Evolutionary conservation across 2,888 invertebrate genomes (phyloP).

Genomic region (Pristionchus arcanus): DNA sequence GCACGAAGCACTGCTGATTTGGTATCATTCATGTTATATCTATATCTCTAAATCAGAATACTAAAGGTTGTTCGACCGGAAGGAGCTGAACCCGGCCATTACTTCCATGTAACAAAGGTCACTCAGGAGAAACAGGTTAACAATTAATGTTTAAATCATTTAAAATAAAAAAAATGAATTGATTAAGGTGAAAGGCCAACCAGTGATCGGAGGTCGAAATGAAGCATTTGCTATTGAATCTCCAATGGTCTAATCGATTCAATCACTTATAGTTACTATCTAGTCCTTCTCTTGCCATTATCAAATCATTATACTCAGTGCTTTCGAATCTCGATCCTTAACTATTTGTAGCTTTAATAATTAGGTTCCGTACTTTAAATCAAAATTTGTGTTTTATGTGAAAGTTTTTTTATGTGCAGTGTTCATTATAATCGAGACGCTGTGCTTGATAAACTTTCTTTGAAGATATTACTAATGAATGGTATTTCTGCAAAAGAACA

Average conservation of each 20-base stretch:
- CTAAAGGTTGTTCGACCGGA: slow-evolving; percentile 87
- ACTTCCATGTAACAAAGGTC: slow-evolving; percentile 78
- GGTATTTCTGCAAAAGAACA: not conserved
- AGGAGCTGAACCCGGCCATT: slow-evolving; percentile 75
- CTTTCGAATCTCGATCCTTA: slow-evolving; percentile 31
- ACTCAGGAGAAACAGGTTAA: slow-evolving; percentile 76
- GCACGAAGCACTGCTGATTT: slow-evolving; percentile 79
- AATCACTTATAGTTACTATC: not conserved
- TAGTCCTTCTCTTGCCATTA: not conserved
- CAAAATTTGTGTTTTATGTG: not conserved
- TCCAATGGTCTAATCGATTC: slow-evolving; percentile 32
- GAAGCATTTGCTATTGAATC: slow-evolving; percentile 50
- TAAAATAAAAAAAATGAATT: not conserved
- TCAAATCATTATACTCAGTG: not conserved
- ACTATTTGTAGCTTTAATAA: slow-evolving; percentile 31
- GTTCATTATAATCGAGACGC: not conserved
- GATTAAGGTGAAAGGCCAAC: slow-evolving; percentile 47
- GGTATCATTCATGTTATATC: not conserved
- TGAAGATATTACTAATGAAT: too few species aligned
- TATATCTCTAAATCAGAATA: not conserved
- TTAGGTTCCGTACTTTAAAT: not conserved
- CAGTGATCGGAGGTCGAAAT: slow-evolving; percentile 45
- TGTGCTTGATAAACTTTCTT: not conserved
- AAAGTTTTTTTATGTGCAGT: not conserved
- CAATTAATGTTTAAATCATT: too few species aligned